Percentiles rank a stretch among this genome's conserved stretches.
phyloP scores from a whole-genome alignment of 2,888 invertebrate species.

The Eupithecia pulchellata region DNA sequence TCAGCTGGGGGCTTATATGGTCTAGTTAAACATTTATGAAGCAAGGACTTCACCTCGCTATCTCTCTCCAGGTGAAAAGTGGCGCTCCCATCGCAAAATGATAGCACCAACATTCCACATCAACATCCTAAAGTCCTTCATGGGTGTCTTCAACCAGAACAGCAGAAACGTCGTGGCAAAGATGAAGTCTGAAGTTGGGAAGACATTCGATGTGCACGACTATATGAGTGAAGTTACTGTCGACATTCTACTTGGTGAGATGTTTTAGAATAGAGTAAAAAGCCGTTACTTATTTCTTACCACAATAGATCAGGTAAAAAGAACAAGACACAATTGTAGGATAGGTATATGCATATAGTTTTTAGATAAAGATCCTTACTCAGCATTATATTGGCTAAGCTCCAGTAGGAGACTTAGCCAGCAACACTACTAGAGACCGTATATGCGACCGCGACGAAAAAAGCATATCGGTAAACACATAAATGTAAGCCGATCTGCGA shows the following conservation, averaged over 20 bases:
- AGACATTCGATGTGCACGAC: slow-evolving; percentile 90
- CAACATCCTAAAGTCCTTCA: slow-evolving; percentile 92
- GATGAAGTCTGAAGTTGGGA: slow-evolving; percentile 87
- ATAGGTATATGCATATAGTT: too few relatives aligned
- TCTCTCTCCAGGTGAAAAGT: slow-evolving; percentile 87
- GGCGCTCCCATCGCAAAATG: slow-evolving; percentile 92
- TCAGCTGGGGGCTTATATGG: background rate
- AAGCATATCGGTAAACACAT: background rate
- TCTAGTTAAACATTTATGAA: too few relatives aligned
- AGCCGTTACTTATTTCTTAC: too few relatives aligned
- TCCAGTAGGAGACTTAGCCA: too few relatives aligned
- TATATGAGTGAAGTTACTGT: slow-evolving; percentile 93
- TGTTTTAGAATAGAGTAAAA: background rate
- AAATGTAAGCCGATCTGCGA: too few relatives aligned
- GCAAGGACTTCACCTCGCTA: background rate
- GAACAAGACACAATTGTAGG: too few relatives aligned
- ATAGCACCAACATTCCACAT: slow-evolving; percentile 94
- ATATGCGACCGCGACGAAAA: too few relatives aligned
- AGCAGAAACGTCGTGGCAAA: slow-evolving; percentile 88
- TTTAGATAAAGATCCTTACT: too few relatives aligned
- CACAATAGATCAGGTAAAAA: too few relatives aligned
- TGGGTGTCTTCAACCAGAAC: slow-evolving; percentile 91
- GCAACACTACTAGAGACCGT: too few relatives aligned
- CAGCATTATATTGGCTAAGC: too few relatives aligned
- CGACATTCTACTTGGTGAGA: slow-evolving; percentile 88